Conservation (phyloP, 2,113 vertebrate genomes). For the Mystacornis crossleyi region DNA sequence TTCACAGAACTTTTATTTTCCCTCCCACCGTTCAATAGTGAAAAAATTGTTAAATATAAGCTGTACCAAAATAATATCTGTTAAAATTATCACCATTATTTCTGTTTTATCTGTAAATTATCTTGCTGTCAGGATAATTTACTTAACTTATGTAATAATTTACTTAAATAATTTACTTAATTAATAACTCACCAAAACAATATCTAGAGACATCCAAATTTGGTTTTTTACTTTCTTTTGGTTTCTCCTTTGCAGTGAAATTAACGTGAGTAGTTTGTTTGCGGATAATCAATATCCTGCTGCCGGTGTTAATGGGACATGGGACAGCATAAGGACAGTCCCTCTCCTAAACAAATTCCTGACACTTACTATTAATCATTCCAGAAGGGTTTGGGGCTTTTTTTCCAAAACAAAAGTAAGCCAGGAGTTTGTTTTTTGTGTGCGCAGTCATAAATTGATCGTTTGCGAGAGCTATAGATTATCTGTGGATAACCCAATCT, state of each 20-base stretch:
- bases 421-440: neutral
- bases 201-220: neutral
- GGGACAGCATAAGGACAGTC: neutral
- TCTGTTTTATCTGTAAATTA: neutral
- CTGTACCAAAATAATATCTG: neutral
- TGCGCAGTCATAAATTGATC: neutral
- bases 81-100: neutral
- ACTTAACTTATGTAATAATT: too few relatives aligned
- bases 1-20: neutral
- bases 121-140: too few relatives aligned
- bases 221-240: neutral
- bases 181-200: neutral
- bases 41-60: neutral
- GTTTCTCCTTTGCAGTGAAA: neutral
- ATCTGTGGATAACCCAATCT: neutral
- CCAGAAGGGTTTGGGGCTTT: neutral
- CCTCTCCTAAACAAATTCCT: neutral
- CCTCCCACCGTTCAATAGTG: rapidly evolving
- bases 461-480: neutral
- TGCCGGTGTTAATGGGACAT: neutral
- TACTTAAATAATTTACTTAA: too few relatives aligned
- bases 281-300: neutral
- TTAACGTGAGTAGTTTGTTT: neutral
- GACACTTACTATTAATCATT: neutral
- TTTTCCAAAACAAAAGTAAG: neutral